These are phyloP conservation scores for Erinaceus europaeus DNA, from an alignment of 2,113 vertebrate genomes.

Conservation along the genomic window DNA sequence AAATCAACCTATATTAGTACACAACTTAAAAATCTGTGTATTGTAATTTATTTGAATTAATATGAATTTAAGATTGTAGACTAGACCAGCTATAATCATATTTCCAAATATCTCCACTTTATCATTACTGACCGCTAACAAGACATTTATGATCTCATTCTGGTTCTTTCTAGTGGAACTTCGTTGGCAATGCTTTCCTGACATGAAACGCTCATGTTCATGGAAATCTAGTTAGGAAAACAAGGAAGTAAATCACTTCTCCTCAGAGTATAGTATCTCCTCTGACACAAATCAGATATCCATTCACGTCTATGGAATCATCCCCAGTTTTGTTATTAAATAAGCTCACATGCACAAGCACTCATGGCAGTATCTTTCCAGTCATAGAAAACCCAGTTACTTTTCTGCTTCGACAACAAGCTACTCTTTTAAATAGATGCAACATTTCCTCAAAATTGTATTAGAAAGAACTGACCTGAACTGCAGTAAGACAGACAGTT, in stretches of 20 bases:
- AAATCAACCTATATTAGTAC: not conserved
- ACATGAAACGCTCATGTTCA: slow-evolving; percentile 60
- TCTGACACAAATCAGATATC: slow-evolving; percentile 69
- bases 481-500: slow-evolving; percentile 50
- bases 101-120: slow-evolving; percentile 47
- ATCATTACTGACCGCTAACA: slow-evolving; percentile 68
- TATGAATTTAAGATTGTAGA: slow-evolving; percentile 44
- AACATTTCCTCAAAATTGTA: slow-evolving; percentile 51
- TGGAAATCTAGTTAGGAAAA: slow-evolving; percentile 70
- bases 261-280: slow-evolving; percentile 67
- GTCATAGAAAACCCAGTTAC: slow-evolving; percentile 50
- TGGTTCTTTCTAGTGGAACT: slow-evolving; percentile 59
- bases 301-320: slow-evolving; percentile 71
- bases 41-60: slow-evolving; percentile 42
- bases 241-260: slow-evolving; percentile 61
- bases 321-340: slow-evolving; percentile 66
- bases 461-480: slow-evolving; percentile 49
- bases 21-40: slow-evolving; percentile 41
- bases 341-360: slow-evolving; percentile 39
- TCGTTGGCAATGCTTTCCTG: slow-evolving; percentile 65
- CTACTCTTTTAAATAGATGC: slow-evolving; percentile 25
- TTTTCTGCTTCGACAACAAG: slow-evolving; percentile 43
- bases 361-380: slow-evolving; percentile 51
- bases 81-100: slow-evolving; percentile 31
- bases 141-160: slow-evolving; percentile 66